Conservation (phyloP, 2,888 invertebrate species). For the Agrochola macilenta region DNA sequence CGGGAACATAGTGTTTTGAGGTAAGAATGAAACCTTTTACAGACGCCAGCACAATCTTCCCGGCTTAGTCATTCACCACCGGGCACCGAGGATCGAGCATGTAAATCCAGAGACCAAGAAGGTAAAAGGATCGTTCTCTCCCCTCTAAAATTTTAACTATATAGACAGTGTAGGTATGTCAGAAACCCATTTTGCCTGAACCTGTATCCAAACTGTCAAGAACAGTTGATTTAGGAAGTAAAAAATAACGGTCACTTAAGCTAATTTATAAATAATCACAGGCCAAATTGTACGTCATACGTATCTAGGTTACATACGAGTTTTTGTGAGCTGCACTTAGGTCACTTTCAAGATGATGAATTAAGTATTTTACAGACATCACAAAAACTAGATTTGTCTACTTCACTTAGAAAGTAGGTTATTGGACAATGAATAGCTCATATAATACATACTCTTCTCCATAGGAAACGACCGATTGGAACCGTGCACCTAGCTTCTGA, state of each 20-base stretch:
- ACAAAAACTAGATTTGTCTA: constrained; percentile 13
- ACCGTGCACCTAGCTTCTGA: no score
- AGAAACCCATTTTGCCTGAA: background rate
- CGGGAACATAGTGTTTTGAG: background rate
- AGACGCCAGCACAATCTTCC: background rate
- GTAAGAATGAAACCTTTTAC: no score
- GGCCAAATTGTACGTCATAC: constrained; percentile 1
- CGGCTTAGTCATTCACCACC: background rate
- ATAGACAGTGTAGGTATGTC: background rate
- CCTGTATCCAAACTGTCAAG: constrained; percentile 10
- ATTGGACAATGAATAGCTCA: background rate
- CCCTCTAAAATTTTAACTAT: background rate
- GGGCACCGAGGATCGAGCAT: no score
- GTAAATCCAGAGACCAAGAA: background rate
- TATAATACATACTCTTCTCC: background rate
- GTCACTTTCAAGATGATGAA: constrained; percentile 10
- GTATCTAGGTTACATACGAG: constrained; percentile 29
- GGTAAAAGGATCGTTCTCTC: background rate
- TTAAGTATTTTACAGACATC: constrained; percentile 7
- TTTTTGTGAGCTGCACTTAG: constrained; percentile 16
- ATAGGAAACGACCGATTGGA: no score
- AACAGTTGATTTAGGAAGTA: constrained; percentile 26
- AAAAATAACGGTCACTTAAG: constrained; percentile 3
- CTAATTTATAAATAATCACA: constrained; percentile 10
- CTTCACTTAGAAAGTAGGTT: constrained; percentile 9